Evolutionary conservation across 2,888 invertebrate genomes (phyloP), one percentile per base, ranked within the genome.

Genomic region (Gymnosoma rotundatum): DNA sequence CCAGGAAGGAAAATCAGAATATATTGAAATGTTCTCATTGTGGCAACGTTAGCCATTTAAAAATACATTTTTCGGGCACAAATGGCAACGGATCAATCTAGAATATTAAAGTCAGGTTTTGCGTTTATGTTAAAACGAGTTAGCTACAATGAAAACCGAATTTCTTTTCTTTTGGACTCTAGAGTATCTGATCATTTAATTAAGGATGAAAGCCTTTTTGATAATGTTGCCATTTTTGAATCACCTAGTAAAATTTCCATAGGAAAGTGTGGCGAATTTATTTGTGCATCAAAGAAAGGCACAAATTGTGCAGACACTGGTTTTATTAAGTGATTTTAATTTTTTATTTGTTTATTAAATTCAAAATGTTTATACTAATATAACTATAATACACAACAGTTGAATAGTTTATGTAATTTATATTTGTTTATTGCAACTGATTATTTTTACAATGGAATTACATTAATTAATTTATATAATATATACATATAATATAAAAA

Each of bases 171-270:
- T 56, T 38, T 86, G 58, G 82, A 86, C 61, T 80, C 80, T 0
- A 83, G 83, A 32, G 86, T 85, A 4, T 86, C 86, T 10, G n/a
- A 87, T 42, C 86, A 87, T 81, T 25, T 88, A 38, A 86, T 86
- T 7, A 87, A 87, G 54, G 78, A 86, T 56, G 69, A 79, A 69
- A 83, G 61, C 38, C 64, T 88, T 10, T 60, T 80, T 21, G 21
- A n/a, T 10, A 50, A 83, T 61, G 82, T 45, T 78, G 56, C n/a
- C 52, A 83, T 7, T 78, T 88, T 78, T 2, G 25, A 32, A 4
- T 32, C 32, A 14, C 89, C 88, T n/a, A 20, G 90, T 12, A 88
- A 88, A 86, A 90, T 91, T 48, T 87, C 87, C 56, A 81, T 90
- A 48, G 90, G 90, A 12, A 88, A 87, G 45, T 67, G 86, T 75